A percentile compares a stretch with the other conserved stretches of the same genome.
Conservation (phyloP, 2,113 vertebrate species). For the Pseudopipra pipra region DNA sequence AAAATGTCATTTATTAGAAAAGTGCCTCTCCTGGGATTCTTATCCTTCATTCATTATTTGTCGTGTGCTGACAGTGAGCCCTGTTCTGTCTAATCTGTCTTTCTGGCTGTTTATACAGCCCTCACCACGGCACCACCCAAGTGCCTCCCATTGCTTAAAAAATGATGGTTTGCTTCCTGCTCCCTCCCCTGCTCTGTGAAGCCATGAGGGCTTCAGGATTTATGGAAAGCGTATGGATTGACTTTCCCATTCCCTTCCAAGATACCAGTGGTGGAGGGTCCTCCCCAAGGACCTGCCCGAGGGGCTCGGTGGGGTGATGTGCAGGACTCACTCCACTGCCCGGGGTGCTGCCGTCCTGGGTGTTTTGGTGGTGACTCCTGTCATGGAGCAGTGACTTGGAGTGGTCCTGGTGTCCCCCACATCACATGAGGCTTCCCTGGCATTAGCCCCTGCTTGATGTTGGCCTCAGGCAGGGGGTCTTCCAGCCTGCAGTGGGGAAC, state of each 20-base stretch:
- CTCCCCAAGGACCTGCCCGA: background rate
- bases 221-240: accelerated
- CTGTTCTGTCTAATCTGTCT: background rate
- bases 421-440: accelerated
- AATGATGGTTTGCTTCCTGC: background rate
- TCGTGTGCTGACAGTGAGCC: background rate
- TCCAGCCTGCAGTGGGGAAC: background rate
- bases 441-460: background rate
- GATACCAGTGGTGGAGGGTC: accelerated
- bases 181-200: background rate
- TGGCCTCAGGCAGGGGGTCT: background rate
- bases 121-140: background rate
- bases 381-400: accelerated
- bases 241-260: background rate
- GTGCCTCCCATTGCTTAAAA: background rate
- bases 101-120: background rate
- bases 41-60: background rate
- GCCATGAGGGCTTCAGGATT: accelerated
- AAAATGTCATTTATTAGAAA: slow-evolving; percentile 10
- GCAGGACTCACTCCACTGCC: background rate
- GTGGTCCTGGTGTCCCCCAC: background rate
- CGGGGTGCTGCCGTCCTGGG: accelerated
- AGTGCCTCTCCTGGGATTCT: background rate
- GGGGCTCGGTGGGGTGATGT: accelerated
- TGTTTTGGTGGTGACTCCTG: background rate